Base-by-base conservation (phyloP, 2,113 vertebrate species). In the Rhodinocichla rosea region DNA sequence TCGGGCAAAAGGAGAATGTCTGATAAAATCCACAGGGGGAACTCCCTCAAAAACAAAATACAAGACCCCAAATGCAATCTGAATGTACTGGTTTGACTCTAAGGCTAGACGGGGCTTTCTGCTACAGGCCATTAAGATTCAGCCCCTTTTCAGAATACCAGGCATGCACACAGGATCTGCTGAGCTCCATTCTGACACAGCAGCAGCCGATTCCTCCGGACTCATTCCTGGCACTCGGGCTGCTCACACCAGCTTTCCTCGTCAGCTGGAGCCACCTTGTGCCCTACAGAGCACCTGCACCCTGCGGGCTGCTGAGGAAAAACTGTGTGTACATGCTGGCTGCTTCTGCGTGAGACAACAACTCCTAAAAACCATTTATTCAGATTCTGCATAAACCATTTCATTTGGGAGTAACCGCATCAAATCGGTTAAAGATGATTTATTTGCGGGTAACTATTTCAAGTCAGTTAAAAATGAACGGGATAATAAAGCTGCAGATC, bases 211-310 rank as follows among this genome's bases (percentile, higher is more conserved):
- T 69, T 68, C 40, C 89, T 65, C 40, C 2, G 56, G 60, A 78
- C 80, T 39, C 18, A 8, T 3, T 68, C 26, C 56, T 62, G 74
- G 68, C 90, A 45, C 55, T 50, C 1, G 13, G 42, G 28, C 32
- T 1, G 12, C 82, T 91, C 83, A 32, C 64, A 5, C 73, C 63
- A 60, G 45, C 87, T 75, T 92, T 96, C 94, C 88, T 53, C 94
- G 73, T 94, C 39, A 96, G 96, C 97, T 96, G 80, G 97, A 97
- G 98, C 98, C 98, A 98, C 97, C 98, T 98, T 96, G 97, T 97
- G 98, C 97, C 87, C 84, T 81, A 2, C 2, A 15, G 7, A 92
- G 95, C 92, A 95, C 96, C 96, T 97, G 90, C 97, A 97, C 77
- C 82, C 96, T 76, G 53, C 26, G 30, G 5, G 11, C 77, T 16